These are phyloP conservation scores for Cosmopolites sordidus DNA, from an alignment of 2,888 invertebrate species.

Conservation along the genomic window DNA sequence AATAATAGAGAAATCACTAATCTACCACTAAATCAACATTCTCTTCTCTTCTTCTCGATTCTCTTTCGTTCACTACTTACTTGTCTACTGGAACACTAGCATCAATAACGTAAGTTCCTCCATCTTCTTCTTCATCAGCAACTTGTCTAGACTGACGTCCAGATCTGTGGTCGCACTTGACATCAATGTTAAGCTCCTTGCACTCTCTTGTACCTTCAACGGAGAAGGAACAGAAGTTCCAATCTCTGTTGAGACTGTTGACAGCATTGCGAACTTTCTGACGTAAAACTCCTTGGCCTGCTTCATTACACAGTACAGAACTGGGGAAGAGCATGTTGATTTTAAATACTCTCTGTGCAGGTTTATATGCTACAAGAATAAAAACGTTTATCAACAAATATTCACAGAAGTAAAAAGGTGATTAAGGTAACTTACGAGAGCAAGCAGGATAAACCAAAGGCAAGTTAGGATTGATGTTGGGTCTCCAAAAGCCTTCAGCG, in stretches of 20 bases:
- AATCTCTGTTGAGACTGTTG: constrained; percentile 84
- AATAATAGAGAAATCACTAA: background rate
- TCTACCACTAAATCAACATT: background rate
- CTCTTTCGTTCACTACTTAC: constrained; percentile 19
- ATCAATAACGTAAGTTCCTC: constrained; percentile 77
- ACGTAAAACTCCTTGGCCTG: constrained; percentile 86
- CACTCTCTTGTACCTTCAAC: constrained; percentile 85
- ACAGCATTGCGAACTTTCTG: constrained; percentile 87
- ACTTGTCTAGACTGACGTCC: constrained; percentile 63
- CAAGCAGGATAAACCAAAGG: constrained; percentile 89
- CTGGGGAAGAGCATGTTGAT: constrained; percentile 93
- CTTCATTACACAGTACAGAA: constrained; percentile 93
- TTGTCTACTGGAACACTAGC: constrained; percentile 75
- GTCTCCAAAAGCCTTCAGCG: constrained; percentile 97
- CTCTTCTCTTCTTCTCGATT: background rate
- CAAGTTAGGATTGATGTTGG: constrained; percentile 72
- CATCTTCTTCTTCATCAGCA: constrained; percentile 57
- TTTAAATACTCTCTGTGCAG: constrained; percentile 93
- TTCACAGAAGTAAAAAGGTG: too few relatives aligned
- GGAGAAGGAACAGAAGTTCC: constrained; percentile 94
- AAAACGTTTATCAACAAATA: background rate
- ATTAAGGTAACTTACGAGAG: constrained; percentile 61
- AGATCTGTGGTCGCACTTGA: constrained; percentile 82
- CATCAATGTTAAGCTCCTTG: constrained; percentile 84
- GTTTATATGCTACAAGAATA: constrained; percentile 63